Evolutionary conservation across 2,888 invertebrate species (phyloP).

Genomic region (Drosophila setosimentum): DNA sequence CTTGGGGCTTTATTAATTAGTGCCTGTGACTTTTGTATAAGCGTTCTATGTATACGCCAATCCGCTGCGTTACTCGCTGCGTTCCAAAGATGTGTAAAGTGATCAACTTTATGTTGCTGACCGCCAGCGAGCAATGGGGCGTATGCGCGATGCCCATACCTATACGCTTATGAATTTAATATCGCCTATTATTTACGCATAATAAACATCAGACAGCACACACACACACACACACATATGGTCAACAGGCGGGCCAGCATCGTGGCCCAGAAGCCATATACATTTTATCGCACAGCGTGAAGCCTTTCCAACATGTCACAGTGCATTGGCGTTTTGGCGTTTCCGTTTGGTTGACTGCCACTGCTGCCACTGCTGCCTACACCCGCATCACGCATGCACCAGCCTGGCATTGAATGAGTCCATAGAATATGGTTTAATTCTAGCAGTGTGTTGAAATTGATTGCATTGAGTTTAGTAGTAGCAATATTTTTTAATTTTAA

Average conservation of each 20-base stretch:
- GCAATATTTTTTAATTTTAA: background rate
- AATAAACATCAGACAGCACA: constrained; percentile 48
- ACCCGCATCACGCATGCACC: constrained; percentile 20
- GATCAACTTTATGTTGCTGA: constrained; percentile 56
- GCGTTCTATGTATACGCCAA: constrained; percentile 30
- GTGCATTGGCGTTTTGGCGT: constrained; percentile 42
- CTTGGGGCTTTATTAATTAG: constrained; percentile 58
- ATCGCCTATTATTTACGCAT: constrained; percentile 69
- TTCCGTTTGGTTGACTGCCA: constrained; percentile 43
- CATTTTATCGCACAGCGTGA: constrained; percentile 47
- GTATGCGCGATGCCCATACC: constrained; percentile 54
- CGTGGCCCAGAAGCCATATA: constrained; percentile 49
- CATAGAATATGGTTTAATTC: constrained; percentile 28
- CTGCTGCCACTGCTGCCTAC: constrained; percentile 17
- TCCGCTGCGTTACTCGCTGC: constrained; percentile 5
- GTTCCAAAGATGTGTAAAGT: constrained; percentile 32
- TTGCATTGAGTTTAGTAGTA: background rate
- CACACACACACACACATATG: constrained; percentile 19
- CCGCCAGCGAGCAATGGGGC: constrained; percentile 52
- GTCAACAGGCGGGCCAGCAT: constrained; percentile 11
- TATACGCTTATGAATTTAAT: constrained; percentile 60
- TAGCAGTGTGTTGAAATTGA: background rate
- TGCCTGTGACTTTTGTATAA: constrained; percentile 24
- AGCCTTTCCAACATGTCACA: constrained; percentile 41
- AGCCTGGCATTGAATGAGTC: constrained; percentile 4